Conservation (phyloP, 2,888 invertebrate species). For the Pocota personata region DNA sequence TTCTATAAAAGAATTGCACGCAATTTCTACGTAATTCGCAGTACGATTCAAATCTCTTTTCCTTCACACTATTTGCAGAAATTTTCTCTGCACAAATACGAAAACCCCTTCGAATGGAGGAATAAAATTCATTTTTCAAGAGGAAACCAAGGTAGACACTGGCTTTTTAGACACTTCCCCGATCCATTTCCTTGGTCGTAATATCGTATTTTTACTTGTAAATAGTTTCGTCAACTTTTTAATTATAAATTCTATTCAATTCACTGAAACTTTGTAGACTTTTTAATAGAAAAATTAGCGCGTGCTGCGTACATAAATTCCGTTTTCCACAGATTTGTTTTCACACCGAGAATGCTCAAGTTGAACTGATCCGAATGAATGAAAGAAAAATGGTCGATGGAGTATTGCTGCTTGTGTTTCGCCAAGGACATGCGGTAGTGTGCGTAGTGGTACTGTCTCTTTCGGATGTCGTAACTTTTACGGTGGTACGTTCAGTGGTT, state of each 20-base stretch:
- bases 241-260: background rate
- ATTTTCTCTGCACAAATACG: conserved; percentile 1
- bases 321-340: conserved; percentile 18
- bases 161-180: conserved; percentile 27
- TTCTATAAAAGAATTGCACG: background rate
- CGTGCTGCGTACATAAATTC: conserved; percentile 38
- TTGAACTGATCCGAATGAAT: conserved; percentile 57
- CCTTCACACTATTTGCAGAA: conserved; percentile 10
- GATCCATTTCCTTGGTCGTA: conserved; percentile 15
- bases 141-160: conserved; percentile 27
- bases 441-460: background rate
- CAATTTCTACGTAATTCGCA: conserved; percentile 4
- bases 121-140: conserved; percentile 46
- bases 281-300: conserved; percentile 39
- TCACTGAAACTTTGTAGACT: background rate
- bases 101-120: conserved; percentile 18
- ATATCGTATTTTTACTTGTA: background rate
- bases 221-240: background rate
- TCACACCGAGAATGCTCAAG: conserved; percentile 62
- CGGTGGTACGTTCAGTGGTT: background rate
- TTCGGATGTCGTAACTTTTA: background rate
- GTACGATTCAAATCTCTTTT: background rate
- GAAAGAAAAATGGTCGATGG: conserved; percentile 50
- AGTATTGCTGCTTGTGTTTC: conserved; percentile 13
- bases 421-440: background rate